Percentiles rank a stretch among this genome's conserved stretches.
Evolutionary conservation across 2,113 vertebrate species (phyloP).

Genomic region (Cricetomys ansorgei): DNA sequence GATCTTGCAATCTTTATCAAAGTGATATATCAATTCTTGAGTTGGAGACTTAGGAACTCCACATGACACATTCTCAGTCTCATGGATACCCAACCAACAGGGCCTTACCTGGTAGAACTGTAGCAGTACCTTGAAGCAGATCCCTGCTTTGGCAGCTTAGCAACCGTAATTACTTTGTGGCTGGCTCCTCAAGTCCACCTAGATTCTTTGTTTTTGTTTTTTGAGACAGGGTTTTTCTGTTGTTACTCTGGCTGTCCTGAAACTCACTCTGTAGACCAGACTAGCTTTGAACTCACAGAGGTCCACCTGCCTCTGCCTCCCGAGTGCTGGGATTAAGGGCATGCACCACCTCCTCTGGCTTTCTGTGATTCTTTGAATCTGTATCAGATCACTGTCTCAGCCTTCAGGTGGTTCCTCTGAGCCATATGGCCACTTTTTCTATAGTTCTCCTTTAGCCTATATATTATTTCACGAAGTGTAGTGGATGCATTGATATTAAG

Average conservation of each 20-base stretch:
- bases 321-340: no score
- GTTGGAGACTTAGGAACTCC: not conserved
- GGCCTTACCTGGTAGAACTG: not conserved
- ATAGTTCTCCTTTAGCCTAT: not conserved
- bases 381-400: not conserved
- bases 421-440: not conserved
- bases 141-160: not conserved
- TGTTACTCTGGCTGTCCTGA: no score
- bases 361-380: no score
- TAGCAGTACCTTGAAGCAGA: not conserved
- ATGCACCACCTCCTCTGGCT: no score
- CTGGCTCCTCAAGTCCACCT: not conserved
- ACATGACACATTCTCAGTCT: not conserved
- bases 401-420: not conserved
- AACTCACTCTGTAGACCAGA: no score
- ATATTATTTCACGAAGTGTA: not conserved
- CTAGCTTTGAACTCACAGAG: no score
- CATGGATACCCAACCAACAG: not conserved
- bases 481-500: not conserved
- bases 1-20: not conserved
- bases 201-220: no score
- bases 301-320: no score
- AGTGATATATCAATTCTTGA: not conserved
- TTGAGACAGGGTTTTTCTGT: no score
- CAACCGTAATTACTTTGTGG: no score